Evolutionary conservation across 2,888 invertebrate species (phyloP), one percentile per base, ranked within the genome.

Genomic region (Timema cristinae): DNA sequence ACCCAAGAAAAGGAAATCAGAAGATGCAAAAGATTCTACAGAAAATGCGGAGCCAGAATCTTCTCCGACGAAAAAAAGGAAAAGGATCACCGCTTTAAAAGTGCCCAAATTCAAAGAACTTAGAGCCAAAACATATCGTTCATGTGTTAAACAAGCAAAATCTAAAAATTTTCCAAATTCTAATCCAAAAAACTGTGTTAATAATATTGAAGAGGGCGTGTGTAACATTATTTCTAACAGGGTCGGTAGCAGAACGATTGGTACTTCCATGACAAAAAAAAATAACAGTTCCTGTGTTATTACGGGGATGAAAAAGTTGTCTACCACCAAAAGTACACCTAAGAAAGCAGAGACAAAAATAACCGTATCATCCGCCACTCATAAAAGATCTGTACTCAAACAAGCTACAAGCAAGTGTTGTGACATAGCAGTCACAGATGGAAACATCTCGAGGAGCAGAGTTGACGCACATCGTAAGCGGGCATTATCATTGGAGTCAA

Each of bases 21-120:
- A 71, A n/a, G 69, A 72, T 63, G 51, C 50, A 13, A 69, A 70
- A 50, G 56, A 70, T 49, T 66, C 71, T n/a, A 48, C 71, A 8
- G 73, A 73, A 63, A 73, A 72, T 47, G 67, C 69, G 48, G 73
- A 73, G 56, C 73, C 73, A n/a, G 49, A 50, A 10, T 50, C 67
- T 16, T 11, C 63, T 5, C 50, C 68, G 13, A 48, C 69, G 13
- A 71, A 71, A 51, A 71, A 71, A 50, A 70, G 66, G 47, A 51
- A 66, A 51, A 47, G n/a, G 56, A 68, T 66, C 47, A 66, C 56
- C 47, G 15, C 59, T 13, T 32, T 15, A 16, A 72, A 72, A 68
- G 63, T 70, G n/a, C 67, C 66, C 47, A 73, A 68, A 47, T 16
- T 63, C 16, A 32, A 32, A 32, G 32, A 32, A 32, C 32, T 32